phyloP scores from a whole-genome alignment of 2,797 vertebrate species.

The Galaxias olidus region DNA sequence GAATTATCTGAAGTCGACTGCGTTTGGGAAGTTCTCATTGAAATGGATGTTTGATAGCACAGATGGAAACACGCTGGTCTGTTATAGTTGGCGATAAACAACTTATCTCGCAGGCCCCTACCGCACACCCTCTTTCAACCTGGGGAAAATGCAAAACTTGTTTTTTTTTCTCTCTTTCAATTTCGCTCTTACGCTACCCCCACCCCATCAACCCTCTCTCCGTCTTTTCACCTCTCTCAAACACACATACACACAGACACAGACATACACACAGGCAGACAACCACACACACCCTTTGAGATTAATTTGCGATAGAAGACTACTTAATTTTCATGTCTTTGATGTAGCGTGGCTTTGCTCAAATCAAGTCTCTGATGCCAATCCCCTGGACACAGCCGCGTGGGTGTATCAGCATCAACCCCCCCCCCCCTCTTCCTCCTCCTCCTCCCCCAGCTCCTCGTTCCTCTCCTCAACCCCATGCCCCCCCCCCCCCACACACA shows the following conservation, averaged over 20 bases:
- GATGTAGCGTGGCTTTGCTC: constrained; percentile 69
- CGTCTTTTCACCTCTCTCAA: not conserved
- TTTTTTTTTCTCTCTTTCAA: too few relatives aligned
- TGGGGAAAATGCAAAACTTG: too few relatives aligned
- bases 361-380: constrained; percentile 74
- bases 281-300: constrained; percentile 61
- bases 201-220: not conserved
- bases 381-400: constrained; percentile 64
- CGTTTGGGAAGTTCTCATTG: constrained; percentile 24
- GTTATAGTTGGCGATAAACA: constrained; percentile 56
- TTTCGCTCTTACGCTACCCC: not conserved
- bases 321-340: constrained; percentile 75
- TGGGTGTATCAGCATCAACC: constrained; percentile 58
- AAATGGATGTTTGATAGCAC: constrained; percentile 27
- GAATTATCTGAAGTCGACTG: not conserved
- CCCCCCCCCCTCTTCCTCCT: constrained; percentile 33
- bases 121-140: not conserved
- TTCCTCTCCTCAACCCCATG: constrained; percentile 34
- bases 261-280: too few relatives aligned
- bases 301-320: constrained; percentile 72
- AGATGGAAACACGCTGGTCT: constrained; percentile 20
- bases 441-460: constrained; percentile 37
- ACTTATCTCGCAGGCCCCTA: constrained; percentile 22
- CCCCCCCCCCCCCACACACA: constrained; percentile 9
- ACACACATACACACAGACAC: constrained; percentile 36